Conservation (phyloP, 2,888 invertebrate genomes). For the Tiphia femorata region DNA sequence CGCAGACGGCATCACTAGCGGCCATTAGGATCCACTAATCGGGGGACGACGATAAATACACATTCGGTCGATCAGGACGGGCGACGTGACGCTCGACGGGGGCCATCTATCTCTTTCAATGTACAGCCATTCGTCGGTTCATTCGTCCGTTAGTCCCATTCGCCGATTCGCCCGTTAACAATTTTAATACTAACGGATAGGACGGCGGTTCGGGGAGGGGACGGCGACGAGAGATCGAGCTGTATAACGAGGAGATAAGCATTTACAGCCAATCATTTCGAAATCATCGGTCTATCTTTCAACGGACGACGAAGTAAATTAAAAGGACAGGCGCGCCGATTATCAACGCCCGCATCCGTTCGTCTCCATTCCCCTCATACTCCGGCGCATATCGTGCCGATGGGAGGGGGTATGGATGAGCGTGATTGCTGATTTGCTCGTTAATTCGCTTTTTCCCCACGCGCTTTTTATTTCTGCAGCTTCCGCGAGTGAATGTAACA, state of each 20-base stretch:
- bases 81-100: too few species aligned
- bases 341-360: conserved; percentile 37
- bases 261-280: conserved; percentile 52
- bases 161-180: conserved; percentile 23
- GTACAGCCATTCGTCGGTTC: too few species aligned
- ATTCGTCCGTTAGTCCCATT: not conserved
- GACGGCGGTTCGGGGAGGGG: too few species aligned
- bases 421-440: conserved; percentile 1
- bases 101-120: too few species aligned
- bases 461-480: too few species aligned
- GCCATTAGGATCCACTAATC: too few species aligned
- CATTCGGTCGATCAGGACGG: too few species aligned
- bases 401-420: conserved; percentile 13
- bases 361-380: not conserved
- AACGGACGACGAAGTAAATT: conserved; percentile 49
- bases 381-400: conserved; percentile 13
- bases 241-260: conserved; percentile 52
- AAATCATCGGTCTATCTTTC: conserved; percentile 50
- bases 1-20: too few species aligned
- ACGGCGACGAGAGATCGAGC: conserved; percentile 26
- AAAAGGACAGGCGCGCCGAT: conserved; percentile 48
- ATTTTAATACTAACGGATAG: conserved; percentile 22
- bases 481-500: too few species aligned
- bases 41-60: too few species aligned
- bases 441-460: too few species aligned